Evolutionary conservation across 2,113 vertebrate genomes (phyloP).

Genomic region (Catharus minimus): DNA sequence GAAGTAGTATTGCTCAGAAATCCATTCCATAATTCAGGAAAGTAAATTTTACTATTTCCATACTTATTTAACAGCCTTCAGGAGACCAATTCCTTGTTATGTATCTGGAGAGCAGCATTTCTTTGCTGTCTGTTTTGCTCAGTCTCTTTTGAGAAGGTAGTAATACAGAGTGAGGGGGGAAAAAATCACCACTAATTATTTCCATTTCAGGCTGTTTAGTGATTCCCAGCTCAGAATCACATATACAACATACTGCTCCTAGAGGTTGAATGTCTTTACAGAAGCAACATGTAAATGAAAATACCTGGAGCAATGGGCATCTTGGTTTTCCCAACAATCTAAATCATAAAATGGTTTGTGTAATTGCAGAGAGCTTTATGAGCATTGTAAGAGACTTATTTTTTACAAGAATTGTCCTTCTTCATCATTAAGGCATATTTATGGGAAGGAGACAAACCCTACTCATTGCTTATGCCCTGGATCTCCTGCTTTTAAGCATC

Average conservation of each 20-base stretch:
- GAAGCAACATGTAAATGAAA: background rate
- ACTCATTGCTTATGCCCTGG: background rate
- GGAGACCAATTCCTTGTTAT: background rate
- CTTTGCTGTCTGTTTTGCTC: slow-evolving; percentile 1
- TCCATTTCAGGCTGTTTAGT: background rate
- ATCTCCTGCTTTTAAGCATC: background rate
- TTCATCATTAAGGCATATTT: background rate
- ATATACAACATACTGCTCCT: background rate
- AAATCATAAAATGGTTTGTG: background rate
- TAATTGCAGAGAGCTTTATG: background rate
- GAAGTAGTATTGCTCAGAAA: background rate
- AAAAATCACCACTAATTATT: background rate
- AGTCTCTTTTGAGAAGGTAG: background rate
- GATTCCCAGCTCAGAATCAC: background rate
- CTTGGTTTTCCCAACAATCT: background rate
- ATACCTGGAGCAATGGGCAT: background rate
- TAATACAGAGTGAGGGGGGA: background rate
- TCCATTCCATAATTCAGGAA: background rate
- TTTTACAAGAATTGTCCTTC: background rate
- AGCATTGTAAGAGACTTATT: background rate
- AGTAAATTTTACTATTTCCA: background rate
- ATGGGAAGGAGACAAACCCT: background rate
- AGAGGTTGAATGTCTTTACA: background rate
- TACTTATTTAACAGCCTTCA: slow-evolving; percentile 8
- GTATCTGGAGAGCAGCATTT: background rate